These are phyloP conservation scores for Pomatostomus ruficeps DNA, from an alignment of 2,113 vertebrate species.

Conservation along the genomic window DNA sequence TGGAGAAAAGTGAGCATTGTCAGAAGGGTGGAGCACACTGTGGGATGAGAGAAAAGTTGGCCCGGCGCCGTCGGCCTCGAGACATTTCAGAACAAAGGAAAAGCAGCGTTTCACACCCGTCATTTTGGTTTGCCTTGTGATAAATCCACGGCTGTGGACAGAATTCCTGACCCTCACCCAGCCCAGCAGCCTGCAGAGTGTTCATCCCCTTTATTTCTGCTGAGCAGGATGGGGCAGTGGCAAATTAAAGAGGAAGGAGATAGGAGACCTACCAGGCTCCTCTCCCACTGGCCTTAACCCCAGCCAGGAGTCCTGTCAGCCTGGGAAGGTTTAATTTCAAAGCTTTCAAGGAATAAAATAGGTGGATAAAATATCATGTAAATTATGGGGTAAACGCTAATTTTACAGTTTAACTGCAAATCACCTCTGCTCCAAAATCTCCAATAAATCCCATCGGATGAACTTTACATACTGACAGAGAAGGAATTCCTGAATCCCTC, in stretches of 20 bases:
- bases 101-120: background rate
- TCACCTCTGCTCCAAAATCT: background rate
- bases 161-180: background rate
- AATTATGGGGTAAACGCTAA: background rate
- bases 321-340: background rate
- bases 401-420: background rate
- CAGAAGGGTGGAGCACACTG: conserved; percentile 54
- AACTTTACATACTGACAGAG: background rate
- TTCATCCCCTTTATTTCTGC: background rate
- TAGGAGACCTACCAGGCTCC: background rate
- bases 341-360: background rate
- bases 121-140: conserved; percentile 10
- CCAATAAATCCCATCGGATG: background rate
- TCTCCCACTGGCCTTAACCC: background rate
- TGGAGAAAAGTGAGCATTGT: conserved; percentile 60
- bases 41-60: conserved; percentile 54
- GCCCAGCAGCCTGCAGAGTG: background rate
- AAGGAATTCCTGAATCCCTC: background rate
- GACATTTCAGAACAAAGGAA: conserved; percentile 47
- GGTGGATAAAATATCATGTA: background rate
- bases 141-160: background rate
- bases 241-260: background rate
- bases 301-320: background rate
- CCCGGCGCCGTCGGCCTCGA: background rate
- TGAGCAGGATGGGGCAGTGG: background rate